Conservation (phyloP, 2,797 vertebrate species). For the Micrastur ruficollis region DNA sequence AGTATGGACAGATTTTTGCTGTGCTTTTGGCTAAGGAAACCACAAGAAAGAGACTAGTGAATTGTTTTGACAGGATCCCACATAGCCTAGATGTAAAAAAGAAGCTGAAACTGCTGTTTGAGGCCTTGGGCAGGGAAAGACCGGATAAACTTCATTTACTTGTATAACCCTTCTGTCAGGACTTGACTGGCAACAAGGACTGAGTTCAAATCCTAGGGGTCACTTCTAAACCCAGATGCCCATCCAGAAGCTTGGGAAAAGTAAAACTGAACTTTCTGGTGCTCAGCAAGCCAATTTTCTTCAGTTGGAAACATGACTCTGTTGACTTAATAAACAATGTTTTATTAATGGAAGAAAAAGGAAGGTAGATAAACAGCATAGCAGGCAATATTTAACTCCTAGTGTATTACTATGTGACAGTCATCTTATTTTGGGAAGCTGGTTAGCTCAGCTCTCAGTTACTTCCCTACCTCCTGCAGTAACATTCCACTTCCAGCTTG, state of each 20-base stretch:
- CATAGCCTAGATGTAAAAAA: background rate
- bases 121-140: background rate
- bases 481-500: background rate
- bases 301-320: background rate
- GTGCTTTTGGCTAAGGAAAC: background rate
- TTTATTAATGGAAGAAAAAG: background rate
- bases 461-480: background rate
- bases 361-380: background rate
- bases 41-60: background rate
- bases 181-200: background rate
- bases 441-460: background rate
- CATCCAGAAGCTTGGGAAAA: background rate
- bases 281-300: background rate
- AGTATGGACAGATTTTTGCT: background rate
- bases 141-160: background rate
- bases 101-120: background rate
- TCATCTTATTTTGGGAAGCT: background rate
- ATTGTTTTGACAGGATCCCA: background rate
- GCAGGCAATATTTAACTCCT: background rate
- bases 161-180: background rate
- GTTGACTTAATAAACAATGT: background rate
- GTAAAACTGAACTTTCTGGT: background rate
- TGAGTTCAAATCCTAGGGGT: background rate
- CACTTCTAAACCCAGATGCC: background rate
- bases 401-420: background rate